A percentile compares a stretch with the other conserved stretches of the same genome.
Conservation (phyloP, 2,888 invertebrate genomes). For the Papilio gigon region DNA sequence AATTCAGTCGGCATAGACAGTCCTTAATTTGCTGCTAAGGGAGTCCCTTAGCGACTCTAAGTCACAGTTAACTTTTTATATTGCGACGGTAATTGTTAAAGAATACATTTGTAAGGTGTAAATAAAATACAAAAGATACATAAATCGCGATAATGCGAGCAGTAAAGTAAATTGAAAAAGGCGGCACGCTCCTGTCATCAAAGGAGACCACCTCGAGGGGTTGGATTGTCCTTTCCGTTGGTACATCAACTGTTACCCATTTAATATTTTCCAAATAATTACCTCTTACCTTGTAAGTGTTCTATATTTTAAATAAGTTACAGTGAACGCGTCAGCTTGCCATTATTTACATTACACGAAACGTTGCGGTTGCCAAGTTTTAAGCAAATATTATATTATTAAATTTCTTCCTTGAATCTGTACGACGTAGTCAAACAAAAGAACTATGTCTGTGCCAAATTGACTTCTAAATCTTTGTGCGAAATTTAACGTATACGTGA, state of each 20-base stretch:
- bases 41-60: no score
- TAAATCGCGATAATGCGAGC: slow-evolving; percentile 18
- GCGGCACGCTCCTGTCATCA: not conserved
- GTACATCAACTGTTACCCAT: not conserved
- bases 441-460: slow-evolving; percentile 31
- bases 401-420: slow-evolving; percentile 23
- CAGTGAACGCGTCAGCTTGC: not conserved
- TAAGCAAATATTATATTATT: slow-evolving; percentile 33
- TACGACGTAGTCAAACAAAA: slow-evolving; percentile 29
- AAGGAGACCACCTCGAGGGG: not conserved
- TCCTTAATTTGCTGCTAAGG: no score
- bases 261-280: not conserved
- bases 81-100: not conserved
- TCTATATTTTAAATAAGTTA: not conserved
- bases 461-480: slow-evolving; percentile 34
- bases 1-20: no score
- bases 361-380: slow-evolving; percentile 19
- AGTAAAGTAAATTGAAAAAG: slow-evolving; percentile 15
- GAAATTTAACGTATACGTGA: slow-evolving; percentile 34
- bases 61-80: no score
- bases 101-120: not conserved
- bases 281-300: no score
- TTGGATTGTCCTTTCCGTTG: not conserved
- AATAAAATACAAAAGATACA: slow-evolving; percentile 16
- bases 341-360: slow-evolving; percentile 4